Evolutionary conservation across 2,888 invertebrate species (phyloP), one percentile per base, ranked within the genome.

Genomic region (Branchinecta sandiegonensis): DNA sequence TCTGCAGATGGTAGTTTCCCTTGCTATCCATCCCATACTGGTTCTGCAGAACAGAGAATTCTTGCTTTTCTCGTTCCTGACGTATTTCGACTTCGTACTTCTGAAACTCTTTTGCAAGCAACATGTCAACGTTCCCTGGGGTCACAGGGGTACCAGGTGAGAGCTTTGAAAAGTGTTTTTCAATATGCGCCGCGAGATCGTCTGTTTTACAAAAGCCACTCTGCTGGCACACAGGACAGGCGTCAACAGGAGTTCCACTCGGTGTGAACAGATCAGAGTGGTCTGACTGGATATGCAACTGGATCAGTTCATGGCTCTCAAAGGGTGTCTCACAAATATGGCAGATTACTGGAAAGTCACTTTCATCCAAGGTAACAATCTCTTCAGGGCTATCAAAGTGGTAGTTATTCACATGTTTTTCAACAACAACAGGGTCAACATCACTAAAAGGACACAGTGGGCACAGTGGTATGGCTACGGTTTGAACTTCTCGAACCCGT

Each of bases 1-100:
- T 88, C 71, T 90, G 87, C 74, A 87, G 86, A 66, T 85, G 80
- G 78, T 86, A 90, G 74, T 88, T 89, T 8, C 88, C 89, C 74
- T 89, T 88, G 76, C 89, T 88, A 75, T 90, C 90, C 91, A 92
- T 91, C 2, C 91, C 91, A 75, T 90, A 91, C 76, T 90, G 89
- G 2, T 89, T 90, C 83, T 86, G 74, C 5, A 17, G n/a, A 9
- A 37, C 50, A 14, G n/a, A 37, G 9, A 90, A 90, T 76, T 90
- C 90, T 65, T 86, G 83, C 75, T 89, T 87, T 75, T 90, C 90
- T 46, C 88, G 81, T 71, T 85, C 82, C 72, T 84, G 83, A 73
- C 87, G 83, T 0, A 87, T 88, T 75, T 88, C 87, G 71, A 83
- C 80, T 71, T 86, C 81, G 65, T 80, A 77, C 72, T 80, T 79